Conservation (phyloP, 2,888 invertebrate species). For the Apamea monoglypha region DNA sequence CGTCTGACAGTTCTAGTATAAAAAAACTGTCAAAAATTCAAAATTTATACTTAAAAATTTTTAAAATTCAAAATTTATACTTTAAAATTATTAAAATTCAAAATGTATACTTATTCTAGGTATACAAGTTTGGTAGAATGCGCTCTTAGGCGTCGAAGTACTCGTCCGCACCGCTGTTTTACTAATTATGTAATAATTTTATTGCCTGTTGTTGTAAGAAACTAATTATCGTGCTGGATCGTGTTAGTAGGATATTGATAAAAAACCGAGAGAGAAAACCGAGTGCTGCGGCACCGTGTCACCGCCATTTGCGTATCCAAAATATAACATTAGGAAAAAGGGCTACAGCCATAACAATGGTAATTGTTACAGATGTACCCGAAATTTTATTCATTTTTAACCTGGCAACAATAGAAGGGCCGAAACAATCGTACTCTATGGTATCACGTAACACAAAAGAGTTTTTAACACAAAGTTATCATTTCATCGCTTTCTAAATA, state of each 20-base stretch:
- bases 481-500: constrained; percentile 64
- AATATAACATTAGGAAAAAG: constrained; percentile 20
- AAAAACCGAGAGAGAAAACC: background rate
- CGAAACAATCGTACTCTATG: constrained; percentile 55
- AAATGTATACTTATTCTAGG: too few species aligned
- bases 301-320: background rate
- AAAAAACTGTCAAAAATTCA: too few species aligned
- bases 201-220: background rate
- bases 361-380: constrained; percentile 34
- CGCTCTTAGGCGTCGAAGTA: too few species aligned
- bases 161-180: too few species aligned
- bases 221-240: too few species aligned
- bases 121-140: too few species aligned
- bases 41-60: too few species aligned
- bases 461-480: constrained; percentile 51
- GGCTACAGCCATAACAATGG: constrained; percentile 21
- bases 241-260: background rate
- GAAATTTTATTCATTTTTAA: constrained; percentile 31
- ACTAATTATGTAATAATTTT: background rate
- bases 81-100: too few species aligned
- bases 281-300: background rate
- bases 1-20: too few species aligned
- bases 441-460: constrained; percentile 57
- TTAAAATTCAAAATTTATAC: too few species aligned
- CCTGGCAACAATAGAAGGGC: constrained; percentile 59